Percentiles rank a stretch among this genome's conserved stretches.
phyloP scores from a whole-genome alignment of 2,797 vertebrate species.

The Trematomus bernacchii region DNA sequence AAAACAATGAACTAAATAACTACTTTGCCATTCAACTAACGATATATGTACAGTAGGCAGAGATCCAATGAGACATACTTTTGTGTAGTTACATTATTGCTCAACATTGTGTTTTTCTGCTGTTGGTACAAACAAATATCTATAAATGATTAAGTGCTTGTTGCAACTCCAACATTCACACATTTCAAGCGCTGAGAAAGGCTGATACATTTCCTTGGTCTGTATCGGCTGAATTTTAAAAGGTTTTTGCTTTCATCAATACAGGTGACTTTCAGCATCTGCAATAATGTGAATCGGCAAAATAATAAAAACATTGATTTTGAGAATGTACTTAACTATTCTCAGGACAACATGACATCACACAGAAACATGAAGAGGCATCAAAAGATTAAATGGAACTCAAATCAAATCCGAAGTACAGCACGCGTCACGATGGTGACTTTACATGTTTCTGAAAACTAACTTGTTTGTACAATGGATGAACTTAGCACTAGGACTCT shows the following conservation, averaged over 20 bases:
- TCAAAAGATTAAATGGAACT: too few species aligned
- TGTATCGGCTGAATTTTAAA: background rate
- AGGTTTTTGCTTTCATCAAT: background rate
- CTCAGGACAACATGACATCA: background rate
- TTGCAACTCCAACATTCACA: background rate
- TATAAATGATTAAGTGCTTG: background rate
- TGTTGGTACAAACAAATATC: background rate
- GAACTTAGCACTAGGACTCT: background rate
- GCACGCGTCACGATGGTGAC: too few species aligned
- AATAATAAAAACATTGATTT: background rate
- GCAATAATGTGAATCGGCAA: background rate
- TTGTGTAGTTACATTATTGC: background rate
- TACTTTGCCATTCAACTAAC: background rate
- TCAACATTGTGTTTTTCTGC: background rate
- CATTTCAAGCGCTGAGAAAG: background rate
- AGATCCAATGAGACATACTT: background rate
- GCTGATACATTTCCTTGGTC: background rate
- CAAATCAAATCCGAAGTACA: too few species aligned
- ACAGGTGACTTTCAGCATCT: slow-evolving; percentile 2
- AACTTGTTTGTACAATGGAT: too few species aligned
- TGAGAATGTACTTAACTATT: slow-evolving; percentile 12
- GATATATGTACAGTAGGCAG: too few species aligned
- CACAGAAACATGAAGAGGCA: background rate
- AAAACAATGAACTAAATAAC: background rate
- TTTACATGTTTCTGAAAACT: too few species aligned